A percentile compares a stretch with the other conserved stretches of the same genome.
phyloP scores from a whole-genome alignment of 2,888 invertebrate genomes.

The Tricholauxania praeusta region DNA sequence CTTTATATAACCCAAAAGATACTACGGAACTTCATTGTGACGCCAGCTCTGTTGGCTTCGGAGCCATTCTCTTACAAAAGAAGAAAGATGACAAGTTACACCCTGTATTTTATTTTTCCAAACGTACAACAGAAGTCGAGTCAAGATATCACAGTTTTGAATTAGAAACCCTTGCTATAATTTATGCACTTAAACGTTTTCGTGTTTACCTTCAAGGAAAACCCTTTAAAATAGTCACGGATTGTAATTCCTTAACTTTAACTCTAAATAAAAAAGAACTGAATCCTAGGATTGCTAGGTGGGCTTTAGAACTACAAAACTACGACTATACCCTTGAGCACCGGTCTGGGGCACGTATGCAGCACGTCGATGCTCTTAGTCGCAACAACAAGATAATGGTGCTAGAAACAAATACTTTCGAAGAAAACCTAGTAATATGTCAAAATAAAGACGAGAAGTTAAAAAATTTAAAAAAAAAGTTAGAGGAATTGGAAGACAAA shows the following conservation, averaged over 20 bases:
- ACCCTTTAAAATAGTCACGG: slow-evolving; percentile 42
- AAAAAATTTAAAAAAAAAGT: slow-evolving; percentile 1
- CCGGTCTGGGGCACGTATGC: slow-evolving; percentile 2
- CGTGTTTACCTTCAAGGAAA: slow-evolving; percentile 35
- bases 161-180: slow-evolving; percentile 54
- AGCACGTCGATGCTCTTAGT: slow-evolving; percentile 56
- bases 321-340: slow-evolving; percentile 42
- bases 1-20: slow-evolving; percentile 25
- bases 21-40: slow-evolving; percentile 39
- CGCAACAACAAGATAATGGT: slow-evolving; percentile 37
- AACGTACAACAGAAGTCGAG: slow-evolving; percentile 34
- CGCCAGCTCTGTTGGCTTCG: slow-evolving; percentile 38
- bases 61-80: slow-evolving; percentile 38
- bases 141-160: slow-evolving; percentile 39
- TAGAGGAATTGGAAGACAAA: slow-evolving; percentile 30
- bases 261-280: slow-evolving; percentile 31
- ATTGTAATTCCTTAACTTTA: slow-evolving; percentile 30
- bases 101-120: slow-evolving; percentile 37
- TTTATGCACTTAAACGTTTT: slow-evolving; percentile 22
- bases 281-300: slow-evolving; percentile 33
- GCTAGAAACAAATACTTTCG: slow-evolving; percentile 37
- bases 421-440: slow-evolving; percentile 37
- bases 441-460: slow-evolving; percentile 28
- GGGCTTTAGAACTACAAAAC: slow-evolving; percentile 47
- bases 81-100: slow-evolving; percentile 34